Evolutionary conservation across 1,140 invertebrate species (phyloP), one percentile per base, ranked within the genome.

Genomic region (Drosophila navojoa): DNA sequence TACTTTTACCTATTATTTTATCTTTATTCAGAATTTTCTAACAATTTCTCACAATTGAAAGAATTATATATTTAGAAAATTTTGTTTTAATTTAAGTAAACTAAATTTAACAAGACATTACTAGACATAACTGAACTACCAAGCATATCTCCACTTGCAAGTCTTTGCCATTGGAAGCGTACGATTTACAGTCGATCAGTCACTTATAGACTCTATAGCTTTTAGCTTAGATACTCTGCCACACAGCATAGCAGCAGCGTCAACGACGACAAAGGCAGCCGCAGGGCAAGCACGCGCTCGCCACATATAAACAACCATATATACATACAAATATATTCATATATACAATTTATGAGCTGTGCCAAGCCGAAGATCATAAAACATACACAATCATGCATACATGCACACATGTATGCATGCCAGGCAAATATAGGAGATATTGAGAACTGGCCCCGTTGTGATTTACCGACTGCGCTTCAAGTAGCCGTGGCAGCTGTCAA

Each of bases 401-500:
- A 22, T 10, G 7, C 32, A 35, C 10, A 35, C 10, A 50, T 19
- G 5, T 9, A 15, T 9, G 19, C 19, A 22, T 22, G 19, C 19
- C 2, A 22, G 19, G 19, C 19, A 22, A 22, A 22, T 15, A 40
- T 55, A 49, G 38, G 11, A 60, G 47, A 63, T 44, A 54, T 53
- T 57, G 52, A 64, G 54, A 63, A 79, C 53, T 60, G 81, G 62
- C 40, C 80, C 80, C 76, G 64, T 63, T 47, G 71, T 81, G 82
- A 81, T 86, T 87, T 84, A 84, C 68, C 47, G 76, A 81, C 71
- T 79, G 75, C 67, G 81, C 82, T 86, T 87, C 79, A 87, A 86
- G 81, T 86, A 86, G 81, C 79, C 67, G 78, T 49, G 72, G 77
- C 70, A 77, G 76, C 82, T 87, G 81, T 86, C 81, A 86, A 86